Evolutionary conservation across 2,888 invertebrate genomes (phyloP), one percentile per base, ranked within the genome.

Genomic region (Andrena hattorfiana): DNA sequence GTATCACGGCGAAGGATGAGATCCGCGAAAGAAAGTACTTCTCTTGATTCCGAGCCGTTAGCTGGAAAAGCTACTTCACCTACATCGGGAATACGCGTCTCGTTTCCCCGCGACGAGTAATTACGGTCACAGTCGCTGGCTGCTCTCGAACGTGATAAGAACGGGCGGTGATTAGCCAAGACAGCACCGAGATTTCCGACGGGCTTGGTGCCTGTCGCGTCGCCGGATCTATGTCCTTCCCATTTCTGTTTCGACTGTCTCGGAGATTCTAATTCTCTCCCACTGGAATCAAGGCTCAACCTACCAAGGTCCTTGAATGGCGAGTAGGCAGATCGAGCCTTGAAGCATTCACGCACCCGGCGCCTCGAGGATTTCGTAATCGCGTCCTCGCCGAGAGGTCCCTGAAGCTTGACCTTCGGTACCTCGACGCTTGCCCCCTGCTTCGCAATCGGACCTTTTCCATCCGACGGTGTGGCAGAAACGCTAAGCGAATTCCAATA

Each of bases 21-120:
- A 48, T 23, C 20, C 23, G 32, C 51, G 35, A 28, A 79, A 54
- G 71, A 79, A 82, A 79, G 73, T 85, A 72, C 67, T 71, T 66
- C 51, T 77, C 67, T 77, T 66, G 84, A 68, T 59, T 73, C 48
- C 72, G 62, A 56, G 72, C 75, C 88, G 86, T 85, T 90, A 89
- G 62, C 81, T 77, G 82, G 81, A 89, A 89, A 91, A 90, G 80
- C 78, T 88, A 87, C 89, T 90, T 91, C 90, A 89, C 87, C 89
- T 89, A 89, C 85, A 89, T 90, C 49, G 82, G 49, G 30, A 60
- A 69, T 56, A 70, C 48, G 64, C 49, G 56, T 85, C 75, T 77
- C 72, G 68, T 78, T 72, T 75, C 71, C 28, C 60, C 62, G 76
- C 26, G 73, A 80, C 67, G 64, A 35, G 80, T 70, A 80, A 82